phyloP scores from a whole-genome alignment of 2,888 invertebrate genomes.

The Taphrorychus bicolor region DNA sequence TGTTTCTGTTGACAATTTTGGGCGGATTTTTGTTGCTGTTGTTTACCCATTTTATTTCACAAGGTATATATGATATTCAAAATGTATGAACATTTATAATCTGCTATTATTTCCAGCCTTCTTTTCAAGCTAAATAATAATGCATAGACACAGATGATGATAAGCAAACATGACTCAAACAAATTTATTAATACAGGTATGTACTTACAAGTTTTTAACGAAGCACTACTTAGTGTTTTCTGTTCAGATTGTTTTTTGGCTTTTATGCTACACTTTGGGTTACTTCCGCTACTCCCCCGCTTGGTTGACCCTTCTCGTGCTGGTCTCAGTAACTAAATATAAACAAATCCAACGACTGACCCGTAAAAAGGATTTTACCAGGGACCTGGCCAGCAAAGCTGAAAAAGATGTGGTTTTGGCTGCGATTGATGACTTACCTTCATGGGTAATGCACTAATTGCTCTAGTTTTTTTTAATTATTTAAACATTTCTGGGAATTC shows the following conservation, averaged over 20 bases:
- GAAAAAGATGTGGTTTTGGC: conserved; percentile 46
- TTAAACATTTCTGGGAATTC: conserved; percentile 1
- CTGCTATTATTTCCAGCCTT: no score
- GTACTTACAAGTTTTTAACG: not conserved
- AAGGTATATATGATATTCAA: not conserved
- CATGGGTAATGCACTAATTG: conserved; percentile 45
- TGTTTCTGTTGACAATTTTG: not conserved
- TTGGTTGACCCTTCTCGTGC: conserved; percentile 43
- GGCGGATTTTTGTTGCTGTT: not conserved
- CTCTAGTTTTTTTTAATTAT: not conserved
- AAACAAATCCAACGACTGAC: conserved; percentile 28
- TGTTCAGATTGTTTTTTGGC: conserved; percentile 42
- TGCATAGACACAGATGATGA: no score
- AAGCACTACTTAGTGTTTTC: no score
- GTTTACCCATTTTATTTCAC: not conserved
- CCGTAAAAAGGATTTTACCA: conserved; percentile 39
- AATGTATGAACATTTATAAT: not conserved
- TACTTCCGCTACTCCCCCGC: conserved; percentile 45
- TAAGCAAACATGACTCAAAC: not conserved
- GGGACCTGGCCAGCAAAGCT: conserved; percentile 41
- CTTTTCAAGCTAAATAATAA: no score
- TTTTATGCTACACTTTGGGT: conserved; percentile 44
- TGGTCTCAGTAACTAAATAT: conserved; percentile 38
- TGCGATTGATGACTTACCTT: conserved; percentile 44
- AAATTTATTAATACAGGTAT: not conserved